Base-by-base conservation (phyloP, 2,888 invertebrate genomes). In the Drosophila colorata region DNA sequence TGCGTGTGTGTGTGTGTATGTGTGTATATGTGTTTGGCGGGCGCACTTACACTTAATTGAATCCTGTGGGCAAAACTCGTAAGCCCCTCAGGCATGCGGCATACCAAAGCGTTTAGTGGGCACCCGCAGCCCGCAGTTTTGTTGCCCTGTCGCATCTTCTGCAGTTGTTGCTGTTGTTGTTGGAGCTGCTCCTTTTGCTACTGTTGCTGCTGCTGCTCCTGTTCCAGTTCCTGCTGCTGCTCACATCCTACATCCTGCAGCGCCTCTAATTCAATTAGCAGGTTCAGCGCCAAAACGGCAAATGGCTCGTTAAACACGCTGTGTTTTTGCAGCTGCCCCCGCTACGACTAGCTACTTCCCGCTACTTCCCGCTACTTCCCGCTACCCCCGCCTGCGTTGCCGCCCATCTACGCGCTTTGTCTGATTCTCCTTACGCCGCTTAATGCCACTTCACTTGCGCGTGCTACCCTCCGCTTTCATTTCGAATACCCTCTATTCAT, bases 231-330 rank as follows among this genome's bases (percentile, higher is more conserved):
- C 20, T 38, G 8, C 51, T 53, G 69, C 69, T 75, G 59, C 56
- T 75, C 56, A 70, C 57, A 61, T 68, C 51, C 63, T 46, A 65
- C 69, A 68, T 78, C 60, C 64, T 69, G 79, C 67, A 74, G 87
- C 80, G 77, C 51, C 75, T 84, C 85, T 85, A 85, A 85, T 85
- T 85, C 89, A 85, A 85, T 85, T 85, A 85, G 89, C 89, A 89
- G 87, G 89, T 85, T 85, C 88, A 89, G 82, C 87, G 85, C 87
- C 88, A 87, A 87, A 88, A 87, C 78, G 66, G 89, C 87, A 87
- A 85, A 85, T 85, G 85, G 86, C 85, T 85, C 89, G 87, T 85
- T 85, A 89, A 85, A 85, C 85, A 85, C 81, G 87, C 85, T 87
- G 60, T 76, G 57, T 64, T 61, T 70, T 58, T 64, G 33, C 41